Evolutionary conservation across 2,888 invertebrate species (phyloP), one percentile per base, ranked within the genome.

Genomic region (Parelbella ahira): DNA sequence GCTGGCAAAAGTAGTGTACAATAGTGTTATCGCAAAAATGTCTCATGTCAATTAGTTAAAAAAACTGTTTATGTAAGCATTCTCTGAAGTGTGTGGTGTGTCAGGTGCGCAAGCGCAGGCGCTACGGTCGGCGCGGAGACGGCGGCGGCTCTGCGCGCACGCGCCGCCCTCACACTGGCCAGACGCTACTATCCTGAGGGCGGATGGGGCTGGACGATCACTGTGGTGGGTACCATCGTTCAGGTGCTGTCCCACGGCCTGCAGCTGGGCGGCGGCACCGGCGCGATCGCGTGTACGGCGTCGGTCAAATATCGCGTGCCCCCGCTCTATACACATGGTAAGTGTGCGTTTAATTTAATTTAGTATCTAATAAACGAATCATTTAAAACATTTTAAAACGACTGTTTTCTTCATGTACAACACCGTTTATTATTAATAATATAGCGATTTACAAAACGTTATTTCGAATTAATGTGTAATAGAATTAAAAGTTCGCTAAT

Each of bases 171-270:
- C 36, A 89, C 92, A 28, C 86, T 93, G 28, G 91, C 91, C 42
- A 88, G 93, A 18, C 93, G 95, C 56, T 94, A 95, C 80, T 95
- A 95, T 74, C 94, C 95, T 2, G 95, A 95, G 81, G 94, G 94
- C 1, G 94, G 94, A 6, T 95, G 95, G 95, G 95, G 95, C 7
- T 95, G 94, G 93, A 90, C 94, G 34, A 90, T 95, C 45, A 91
- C 93, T 30, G 89, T 91, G 37, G 93, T 93, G 50, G 92, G 92
- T 11, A 89, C 93, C 12, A 76, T 93, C 43, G 93, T 93, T 10
- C 93, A 95, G 67, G 79, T 93, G 36, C 78, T 95, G 33, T 91
- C 92, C 32, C 92, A 94, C 58, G 95, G 95, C 3, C 77, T 94
- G 37, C 94, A 94, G 64, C 88, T 93, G 51, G 89, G 93, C 46